Evolutionary conservation across 1,140 invertebrate genomes (phyloP).

Genomic region (Coenobita brevimanus): DNA sequence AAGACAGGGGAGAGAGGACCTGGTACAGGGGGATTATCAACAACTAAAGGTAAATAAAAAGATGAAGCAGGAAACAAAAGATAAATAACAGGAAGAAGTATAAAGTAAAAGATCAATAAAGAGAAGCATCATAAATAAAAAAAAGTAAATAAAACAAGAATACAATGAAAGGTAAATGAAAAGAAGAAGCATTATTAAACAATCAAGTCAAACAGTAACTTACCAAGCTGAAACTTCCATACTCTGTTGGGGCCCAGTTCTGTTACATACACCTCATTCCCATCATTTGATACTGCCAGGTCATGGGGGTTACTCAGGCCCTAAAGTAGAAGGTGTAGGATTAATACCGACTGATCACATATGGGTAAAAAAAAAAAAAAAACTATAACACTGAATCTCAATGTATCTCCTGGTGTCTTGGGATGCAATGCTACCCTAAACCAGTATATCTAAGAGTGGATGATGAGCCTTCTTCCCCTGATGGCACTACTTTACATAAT

Average conservation of each 20-base stretch:
- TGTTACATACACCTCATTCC: slow-evolving; percentile 82
- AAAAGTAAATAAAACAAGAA: background rate
- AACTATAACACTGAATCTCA: no score
- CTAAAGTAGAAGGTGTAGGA: slow-evolving; percentile 12
- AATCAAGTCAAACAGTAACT: slow-evolving; percentile 37
- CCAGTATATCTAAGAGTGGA: no score
- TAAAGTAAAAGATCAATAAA: background rate
- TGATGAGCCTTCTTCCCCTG: no score
- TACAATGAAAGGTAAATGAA: background rate
- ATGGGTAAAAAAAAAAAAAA: no score
- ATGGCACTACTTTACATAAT: no score
- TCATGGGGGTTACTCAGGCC: slow-evolving; percentile 84
- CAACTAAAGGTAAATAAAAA: no score
- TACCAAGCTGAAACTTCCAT: slow-evolving; percentile 77
- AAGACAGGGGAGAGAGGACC: no score
- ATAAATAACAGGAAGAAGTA: background rate
- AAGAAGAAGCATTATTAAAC: no score
- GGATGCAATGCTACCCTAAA: no score
- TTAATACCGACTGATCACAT: slow-evolving; percentile 17
- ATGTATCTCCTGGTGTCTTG: background rate
- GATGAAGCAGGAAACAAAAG: background rate
- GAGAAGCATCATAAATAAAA: background rate
- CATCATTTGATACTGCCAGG: slow-evolving; percentile 81
- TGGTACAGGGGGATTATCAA: no score
- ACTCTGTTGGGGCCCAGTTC: slow-evolving; percentile 81